Base-by-base conservation (phyloP, 2,888 invertebrate species). In the Clanis bilineata region DNA sequence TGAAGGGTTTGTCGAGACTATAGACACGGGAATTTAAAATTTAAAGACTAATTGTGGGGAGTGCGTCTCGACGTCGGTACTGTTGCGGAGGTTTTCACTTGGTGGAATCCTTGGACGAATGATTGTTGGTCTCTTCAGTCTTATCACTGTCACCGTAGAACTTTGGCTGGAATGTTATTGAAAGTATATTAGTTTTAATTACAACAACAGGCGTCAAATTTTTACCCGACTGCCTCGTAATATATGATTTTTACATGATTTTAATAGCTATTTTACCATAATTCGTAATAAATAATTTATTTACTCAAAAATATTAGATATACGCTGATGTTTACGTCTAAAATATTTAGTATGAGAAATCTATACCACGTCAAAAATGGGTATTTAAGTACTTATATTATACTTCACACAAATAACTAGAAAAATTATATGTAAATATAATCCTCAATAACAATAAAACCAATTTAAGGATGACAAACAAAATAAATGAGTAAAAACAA, bases 141-240 rank as follows among this genome's bases (percentile, higher is more conserved):
- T 93, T 93, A 81, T 94, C 94, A 80, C 92, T 93, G 84, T 94
- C 94, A 79, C 93, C 92, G 79, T 94, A 94, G 86, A 94, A 94
- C 86, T 94, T 94, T 79, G 94, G 94, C 94, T 94, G 91, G 82
- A 93, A 74, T 71, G 56, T 66, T 66, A 67, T 69, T 57, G 62
- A 23, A 59, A 21, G 36, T 51, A 54, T 45, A 54, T 58, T 44
- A 60, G 43, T 7, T 38, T 54, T 21, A 18, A 57, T n/a, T n/a
- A 39, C 15, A 32, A 32, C 32, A n/a, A n/a, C n/a, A n/a, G n/a
- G n/a, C n/a, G n/a, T n/a, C n/a, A n/a, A n/a, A n/a, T n/a, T n/a
- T n/a, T n/a, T n/a, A n/a, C n/a, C n/a, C n/a, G n/a, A n/a, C n/a
- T n/a, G n/a, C n/a, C n/a, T n/a, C n/a, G n/a, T n/a, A n/a, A n/a